Evolutionary conservation across 2,113 vertebrate species (phyloP).

Genomic region (Taxidea taxus): DNA sequence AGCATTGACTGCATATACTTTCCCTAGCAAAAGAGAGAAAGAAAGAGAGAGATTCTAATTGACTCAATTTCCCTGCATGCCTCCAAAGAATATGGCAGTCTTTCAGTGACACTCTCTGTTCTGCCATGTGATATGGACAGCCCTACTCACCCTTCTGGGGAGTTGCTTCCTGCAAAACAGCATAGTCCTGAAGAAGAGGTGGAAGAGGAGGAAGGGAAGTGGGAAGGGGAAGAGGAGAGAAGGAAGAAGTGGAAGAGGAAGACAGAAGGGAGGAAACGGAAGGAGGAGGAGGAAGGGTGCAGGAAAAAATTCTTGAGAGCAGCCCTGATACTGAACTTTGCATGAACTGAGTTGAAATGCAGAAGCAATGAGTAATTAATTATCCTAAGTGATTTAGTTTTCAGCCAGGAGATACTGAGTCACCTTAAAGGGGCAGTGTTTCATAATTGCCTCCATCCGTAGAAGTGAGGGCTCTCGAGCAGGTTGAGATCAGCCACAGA

Average conservation of each 20-base stretch:
- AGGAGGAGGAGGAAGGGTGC: background rate
- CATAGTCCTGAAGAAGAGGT: background rate
- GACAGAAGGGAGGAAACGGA: background rate
- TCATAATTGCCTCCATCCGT: background rate
- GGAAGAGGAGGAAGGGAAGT: background rate
- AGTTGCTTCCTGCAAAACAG: background rate
- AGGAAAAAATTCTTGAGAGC: background rate
- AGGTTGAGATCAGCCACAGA: background rate
- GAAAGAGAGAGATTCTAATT: background rate
- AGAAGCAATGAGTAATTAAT: constrained; percentile 35
- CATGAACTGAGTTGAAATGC: constrained; percentile 16
- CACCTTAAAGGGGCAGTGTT: background rate
- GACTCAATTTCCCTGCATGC: background rate
- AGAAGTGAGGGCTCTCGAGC: background rate
- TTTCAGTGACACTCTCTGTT: background rate
- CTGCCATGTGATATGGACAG: background rate
- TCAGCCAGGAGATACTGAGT: constrained; percentile 35
- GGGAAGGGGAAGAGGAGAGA: background rate
- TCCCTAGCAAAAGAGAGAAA: background rate
- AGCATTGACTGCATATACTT: background rate
- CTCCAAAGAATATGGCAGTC: background rate
- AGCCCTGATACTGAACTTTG: background rate
- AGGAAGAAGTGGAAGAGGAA: background rate
- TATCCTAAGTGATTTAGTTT: constrained; percentile 44
- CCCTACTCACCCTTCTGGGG: background rate